Evolutionary conservation across 2,888 invertebrate genomes (phyloP).

Genomic region (Diarsia rubi): DNA sequence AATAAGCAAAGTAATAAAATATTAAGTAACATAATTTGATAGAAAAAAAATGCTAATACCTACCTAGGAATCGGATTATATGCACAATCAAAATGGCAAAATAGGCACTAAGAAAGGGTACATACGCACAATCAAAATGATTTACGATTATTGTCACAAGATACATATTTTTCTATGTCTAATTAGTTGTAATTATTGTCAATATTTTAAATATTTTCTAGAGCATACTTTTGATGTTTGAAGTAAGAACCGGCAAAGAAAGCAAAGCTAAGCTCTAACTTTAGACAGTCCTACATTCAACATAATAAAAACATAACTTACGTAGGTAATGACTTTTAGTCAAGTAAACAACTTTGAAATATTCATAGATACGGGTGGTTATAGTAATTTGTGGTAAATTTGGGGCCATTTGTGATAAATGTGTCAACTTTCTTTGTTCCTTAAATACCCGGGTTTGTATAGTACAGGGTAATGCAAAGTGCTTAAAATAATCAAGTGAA

Average conservation of each 20-base stretch:
- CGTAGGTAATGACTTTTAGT: too few relatives aligned
- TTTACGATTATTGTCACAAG: neutral
- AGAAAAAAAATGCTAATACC: neutral
- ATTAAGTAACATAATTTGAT: neutral
- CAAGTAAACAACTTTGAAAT: too few relatives aligned
- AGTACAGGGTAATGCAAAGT: neutral
- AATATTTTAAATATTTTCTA: neutral
- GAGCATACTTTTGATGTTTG: neutral
- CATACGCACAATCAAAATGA: neutral
- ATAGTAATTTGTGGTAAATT: neutral
- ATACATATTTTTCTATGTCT: neutral
- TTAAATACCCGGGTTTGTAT: neutral
- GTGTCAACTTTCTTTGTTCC: neutral
- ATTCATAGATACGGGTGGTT: too few relatives aligned
- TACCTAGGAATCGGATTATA: neutral
- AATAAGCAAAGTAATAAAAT: constrained; percentile 10
- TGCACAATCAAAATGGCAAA: neutral
- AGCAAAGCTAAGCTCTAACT: too few relatives aligned
- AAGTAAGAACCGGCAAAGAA: too few relatives aligned
- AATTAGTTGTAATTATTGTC: neutral
- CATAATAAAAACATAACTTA: too few relatives aligned
- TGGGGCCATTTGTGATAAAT: neutral
- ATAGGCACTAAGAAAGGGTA: neutral
- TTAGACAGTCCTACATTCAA: too few relatives aligned
- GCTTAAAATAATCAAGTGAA: neutral